phyloP scores from a whole-genome alignment of 2,888 invertebrate species.

The Thymelicus sylvestris region DNA sequence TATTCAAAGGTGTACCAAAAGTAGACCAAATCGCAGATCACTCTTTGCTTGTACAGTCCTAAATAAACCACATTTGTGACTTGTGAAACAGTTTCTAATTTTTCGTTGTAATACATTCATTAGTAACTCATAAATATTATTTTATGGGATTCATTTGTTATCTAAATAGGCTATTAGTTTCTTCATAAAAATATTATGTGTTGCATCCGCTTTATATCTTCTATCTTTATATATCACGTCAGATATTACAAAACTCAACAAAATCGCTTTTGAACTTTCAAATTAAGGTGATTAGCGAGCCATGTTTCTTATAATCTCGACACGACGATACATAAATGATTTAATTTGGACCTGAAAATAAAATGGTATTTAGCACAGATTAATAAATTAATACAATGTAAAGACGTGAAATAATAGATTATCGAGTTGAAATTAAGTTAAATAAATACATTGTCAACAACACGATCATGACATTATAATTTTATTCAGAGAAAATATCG shows the following conservation, averaged over 20 bases:
- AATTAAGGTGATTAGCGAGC: slow-evolving; percentile 13
- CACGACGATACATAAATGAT: background rate
- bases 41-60: too few relatives aligned
- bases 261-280: too few relatives aligned
- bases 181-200: background rate
- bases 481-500: too few relatives aligned
- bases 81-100: too few relatives aligned
- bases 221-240: too few relatives aligned
- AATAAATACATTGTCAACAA: too few relatives aligned
- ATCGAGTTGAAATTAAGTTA: too few relatives aligned
- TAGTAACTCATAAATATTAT: background rate
- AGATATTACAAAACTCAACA: too few relatives aligned
- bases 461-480: too few relatives aligned
- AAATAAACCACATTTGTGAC: too few relatives aligned
- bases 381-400: background rate
- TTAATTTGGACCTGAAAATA: background rate
- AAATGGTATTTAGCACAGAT: background rate
- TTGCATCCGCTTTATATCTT: background rate
- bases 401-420: background rate
- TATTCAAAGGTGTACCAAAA: too few relatives aligned
- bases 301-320: slow-evolving; percentile 7
- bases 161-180: slow-evolving; percentile 2
- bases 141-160: slow-evolving; percentile 1
- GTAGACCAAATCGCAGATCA: too few relatives aligned
- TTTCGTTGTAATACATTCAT: background rate